Evolutionary conservation across 2,888 invertebrate species (phyloP).

Genomic region (Netelia melanura): DNA sequence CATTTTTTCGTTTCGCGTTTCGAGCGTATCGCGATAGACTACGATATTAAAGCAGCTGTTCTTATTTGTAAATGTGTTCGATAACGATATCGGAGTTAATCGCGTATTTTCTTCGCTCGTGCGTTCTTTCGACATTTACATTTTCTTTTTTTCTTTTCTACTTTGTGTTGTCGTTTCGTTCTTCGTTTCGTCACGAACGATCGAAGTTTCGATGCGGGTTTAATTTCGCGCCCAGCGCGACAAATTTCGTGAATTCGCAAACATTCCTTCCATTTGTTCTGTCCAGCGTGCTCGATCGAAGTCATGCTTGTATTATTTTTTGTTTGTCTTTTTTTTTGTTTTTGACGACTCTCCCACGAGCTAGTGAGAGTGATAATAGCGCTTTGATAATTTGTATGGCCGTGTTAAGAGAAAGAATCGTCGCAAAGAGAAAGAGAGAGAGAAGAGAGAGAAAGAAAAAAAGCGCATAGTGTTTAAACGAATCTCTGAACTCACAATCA

Average conservation of each 20-base stretch:
- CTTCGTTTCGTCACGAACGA: conserved; percentile 19
- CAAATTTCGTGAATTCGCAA: conserved; percentile 47
- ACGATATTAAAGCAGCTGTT: conserved; percentile 65
- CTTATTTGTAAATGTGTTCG: conserved; percentile 62
- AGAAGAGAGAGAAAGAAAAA: not conserved
- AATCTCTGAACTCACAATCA: conserved; percentile 52
- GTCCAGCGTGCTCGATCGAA: conserved; percentile 46
- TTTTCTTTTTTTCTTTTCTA: conserved; percentile 17
- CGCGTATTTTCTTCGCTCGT: conserved; percentile 18
- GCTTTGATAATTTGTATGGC: conserved; percentile 38
- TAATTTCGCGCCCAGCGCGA: conserved; percentile 10
- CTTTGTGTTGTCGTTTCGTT: conserved; percentile 18
- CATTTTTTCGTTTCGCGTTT: conserved; percentile 5
- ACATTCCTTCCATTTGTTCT: conserved; percentile 67
- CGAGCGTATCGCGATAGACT: conserved; percentile 55
- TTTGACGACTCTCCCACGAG: conserved; percentile 12
- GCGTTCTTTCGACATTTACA: not conserved
- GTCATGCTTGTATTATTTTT: conserved; percentile 36
- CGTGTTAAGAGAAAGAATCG: conserved; percentile 28
- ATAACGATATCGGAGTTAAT: conserved; percentile 36
- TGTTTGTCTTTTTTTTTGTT: conserved; percentile 2
- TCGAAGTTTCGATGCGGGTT: conserved; percentile 16
- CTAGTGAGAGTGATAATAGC: conserved; percentile 31
- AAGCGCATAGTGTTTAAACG: conserved; percentile 31
- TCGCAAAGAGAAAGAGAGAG: not conserved